phyloP scores from a whole-genome alignment of 2,797 vertebrate genomes.

The Danio jaintianensis region DNA sequence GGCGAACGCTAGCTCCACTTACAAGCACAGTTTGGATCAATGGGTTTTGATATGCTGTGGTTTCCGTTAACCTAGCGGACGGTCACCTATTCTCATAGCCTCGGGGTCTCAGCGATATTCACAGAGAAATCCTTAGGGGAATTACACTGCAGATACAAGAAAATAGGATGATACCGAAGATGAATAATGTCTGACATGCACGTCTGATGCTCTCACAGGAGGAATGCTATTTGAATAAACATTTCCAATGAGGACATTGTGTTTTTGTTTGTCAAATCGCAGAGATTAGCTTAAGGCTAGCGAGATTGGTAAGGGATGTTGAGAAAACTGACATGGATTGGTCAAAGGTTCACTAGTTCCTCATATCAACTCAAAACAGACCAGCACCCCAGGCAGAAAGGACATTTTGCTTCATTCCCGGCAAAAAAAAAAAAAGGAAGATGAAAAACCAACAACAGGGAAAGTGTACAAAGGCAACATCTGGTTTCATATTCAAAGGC shows the following conservation, averaged over 20 bases:
- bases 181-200: constrained; percentile 24
- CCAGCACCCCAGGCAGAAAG: constrained; percentile 79
- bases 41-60: constrained; percentile 32
- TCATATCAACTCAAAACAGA: constrained; percentile 86
- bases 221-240: constrained; percentile 43
- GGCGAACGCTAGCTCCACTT: constrained; percentile 45
- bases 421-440: constrained; percentile 73
- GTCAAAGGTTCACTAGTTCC: constrained; percentile 77
- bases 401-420: constrained; percentile 82
- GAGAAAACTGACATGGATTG: constrained; percentile 50
- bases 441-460: constrained; percentile 78
- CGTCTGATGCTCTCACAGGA: constrained; percentile 31
- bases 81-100: constrained; percentile 46
- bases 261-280: constrained; percentile 52
- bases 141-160: constrained; percentile 14
- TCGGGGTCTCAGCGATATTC: constrained; percentile 36
- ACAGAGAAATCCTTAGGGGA: constrained; percentile 17
- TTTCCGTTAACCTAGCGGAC: constrained; percentile 23
- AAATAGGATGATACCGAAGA: constrained; percentile 15
- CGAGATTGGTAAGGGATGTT: constrained; percentile 40
- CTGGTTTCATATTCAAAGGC: constrained; percentile 89
- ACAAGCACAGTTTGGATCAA: constrained; percentile 46
- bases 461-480: constrained; percentile 88
- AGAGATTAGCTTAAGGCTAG: constrained; percentile 52
- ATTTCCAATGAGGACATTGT: constrained; percentile 47